Conservation (phyloP, 2,888 invertebrate species). For the Drosophila glabriapex region DNA sequence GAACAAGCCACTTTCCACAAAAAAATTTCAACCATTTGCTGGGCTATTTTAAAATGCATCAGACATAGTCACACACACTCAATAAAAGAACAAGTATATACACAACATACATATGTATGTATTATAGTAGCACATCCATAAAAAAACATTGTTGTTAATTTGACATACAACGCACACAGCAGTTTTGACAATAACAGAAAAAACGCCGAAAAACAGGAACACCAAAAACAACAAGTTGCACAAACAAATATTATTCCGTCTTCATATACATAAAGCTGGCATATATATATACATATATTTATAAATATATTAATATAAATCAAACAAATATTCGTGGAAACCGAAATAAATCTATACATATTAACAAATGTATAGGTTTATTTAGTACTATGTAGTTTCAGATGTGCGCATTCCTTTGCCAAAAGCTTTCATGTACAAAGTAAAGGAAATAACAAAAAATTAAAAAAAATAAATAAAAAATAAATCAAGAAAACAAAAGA, state of each 20-base stretch:
- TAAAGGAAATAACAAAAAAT: background rate
- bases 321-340: constrained; percentile 14
- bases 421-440: constrained; percentile 1
- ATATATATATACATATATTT: background rate
- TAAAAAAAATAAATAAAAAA: background rate
- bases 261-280: background rate
- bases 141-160: constrained; percentile 59
- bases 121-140: constrained; percentile 31
- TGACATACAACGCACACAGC: constrained; percentile 58
- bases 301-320: constrained; percentile 10
- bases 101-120: background rate
- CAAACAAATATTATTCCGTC: constrained; percentile 28
- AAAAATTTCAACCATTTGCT: constrained; percentile 41
- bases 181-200: constrained; percentile 23
- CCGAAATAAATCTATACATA: constrained; percentile 1
- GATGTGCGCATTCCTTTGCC: constrained; percentile 5
- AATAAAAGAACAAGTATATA: background rate
- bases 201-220: constrained; percentile 14
- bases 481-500: background rate
- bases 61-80: constrained; percentile 16
- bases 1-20: constrained; percentile 29
- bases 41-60: constrained; percentile 57
- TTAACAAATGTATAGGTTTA: constrained; percentile 23
- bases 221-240: constrained; percentile 15
- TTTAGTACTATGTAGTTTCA: background rate